A percentile compares a stretch with the other conserved stretches of the same genome.
phyloP scores from a whole-genome alignment of 2,113 vertebrate species.

The Menura novaehollandiae region DNA sequence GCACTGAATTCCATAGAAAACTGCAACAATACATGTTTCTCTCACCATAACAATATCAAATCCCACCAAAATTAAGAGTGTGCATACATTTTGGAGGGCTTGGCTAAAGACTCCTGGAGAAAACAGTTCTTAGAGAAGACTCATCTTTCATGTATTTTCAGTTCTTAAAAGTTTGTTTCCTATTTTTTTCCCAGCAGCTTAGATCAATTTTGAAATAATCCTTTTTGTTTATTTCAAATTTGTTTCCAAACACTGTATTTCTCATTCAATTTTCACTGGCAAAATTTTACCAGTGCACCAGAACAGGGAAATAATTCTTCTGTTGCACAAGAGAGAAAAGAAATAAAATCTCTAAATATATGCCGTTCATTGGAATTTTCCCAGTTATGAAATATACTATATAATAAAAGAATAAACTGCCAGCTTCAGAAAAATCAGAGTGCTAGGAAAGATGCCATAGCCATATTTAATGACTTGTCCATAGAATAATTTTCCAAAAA shows the following conservation, averaged over 20 bases:
- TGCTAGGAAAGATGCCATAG: not conserved
- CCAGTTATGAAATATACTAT: not conserved
- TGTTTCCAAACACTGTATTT: conserved; percentile 7
- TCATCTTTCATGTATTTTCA: not conserved
- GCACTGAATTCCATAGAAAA: not conserved
- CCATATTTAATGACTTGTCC: not conserved
- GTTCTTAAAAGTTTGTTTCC: not conserved
- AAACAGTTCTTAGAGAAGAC: not conserved
- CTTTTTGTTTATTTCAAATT: conserved; percentile 16
- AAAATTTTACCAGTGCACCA: not conserved
- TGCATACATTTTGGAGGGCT: not conserved
- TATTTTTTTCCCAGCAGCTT: not conserved
- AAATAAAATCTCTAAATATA: not conserved
- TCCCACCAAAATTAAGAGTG: not conserved
- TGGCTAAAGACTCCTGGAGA: not conserved
- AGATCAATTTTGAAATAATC: not conserved
- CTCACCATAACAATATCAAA: not conserved
- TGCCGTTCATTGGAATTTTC: not conserved
- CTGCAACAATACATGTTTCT: not conserved
- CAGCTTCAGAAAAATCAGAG: not conserved
- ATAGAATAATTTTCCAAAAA: not conserved
- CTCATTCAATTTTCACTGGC: not conserved
- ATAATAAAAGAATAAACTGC: not conserved
- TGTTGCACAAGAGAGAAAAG: not conserved
- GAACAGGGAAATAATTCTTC: not conserved